These are phyloP conservation scores for Megaceryle torquata DNA, from an alignment of 2,113 vertebrate genomes.

Conservation along the genomic window DNA sequence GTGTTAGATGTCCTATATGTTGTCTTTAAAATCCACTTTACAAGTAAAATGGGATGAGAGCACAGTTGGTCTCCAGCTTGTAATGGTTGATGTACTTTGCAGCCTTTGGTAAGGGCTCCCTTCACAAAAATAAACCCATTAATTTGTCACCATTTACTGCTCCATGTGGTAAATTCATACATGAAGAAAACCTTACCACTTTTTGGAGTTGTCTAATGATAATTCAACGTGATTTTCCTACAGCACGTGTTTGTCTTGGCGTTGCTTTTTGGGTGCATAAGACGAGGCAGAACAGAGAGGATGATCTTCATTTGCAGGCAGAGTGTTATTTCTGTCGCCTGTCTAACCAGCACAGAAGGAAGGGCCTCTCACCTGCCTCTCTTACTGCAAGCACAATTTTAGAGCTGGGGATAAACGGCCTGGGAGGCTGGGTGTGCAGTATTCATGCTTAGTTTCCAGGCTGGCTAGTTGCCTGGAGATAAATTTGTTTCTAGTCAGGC, in stretches of 20 bases:
- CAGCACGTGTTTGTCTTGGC: background rate
- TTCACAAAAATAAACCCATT: background rate
- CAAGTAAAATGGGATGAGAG: background rate
- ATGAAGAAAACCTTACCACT: background rate
- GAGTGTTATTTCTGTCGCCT: rapidly evolving
- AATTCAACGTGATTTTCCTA: background rate
- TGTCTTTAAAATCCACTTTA: background rate
- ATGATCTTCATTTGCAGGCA: background rate
- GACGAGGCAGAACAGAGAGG: background rate
- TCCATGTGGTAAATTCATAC: background rate
- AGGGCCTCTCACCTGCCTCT: background rate
- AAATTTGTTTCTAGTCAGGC: conserved; percentile 6
- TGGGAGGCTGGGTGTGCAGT: background rate
- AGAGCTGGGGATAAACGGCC: background rate
- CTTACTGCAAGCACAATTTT: background rate
- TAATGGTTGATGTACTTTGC: background rate
- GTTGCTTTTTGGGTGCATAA: background rate
- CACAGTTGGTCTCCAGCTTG: background rate
- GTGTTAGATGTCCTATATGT: background rate
- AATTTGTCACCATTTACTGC: background rate
- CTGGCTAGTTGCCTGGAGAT: conserved; percentile 9
- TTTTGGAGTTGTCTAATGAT: background rate
- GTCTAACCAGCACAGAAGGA: background rate
- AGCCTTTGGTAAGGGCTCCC: background rate
- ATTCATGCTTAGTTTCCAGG: background rate